Evolutionary conservation across 2,113 vertebrate species (phyloP), one percentile per base, ranked within the genome.

Genomic region (Caloenas nicobarica): DNA sequence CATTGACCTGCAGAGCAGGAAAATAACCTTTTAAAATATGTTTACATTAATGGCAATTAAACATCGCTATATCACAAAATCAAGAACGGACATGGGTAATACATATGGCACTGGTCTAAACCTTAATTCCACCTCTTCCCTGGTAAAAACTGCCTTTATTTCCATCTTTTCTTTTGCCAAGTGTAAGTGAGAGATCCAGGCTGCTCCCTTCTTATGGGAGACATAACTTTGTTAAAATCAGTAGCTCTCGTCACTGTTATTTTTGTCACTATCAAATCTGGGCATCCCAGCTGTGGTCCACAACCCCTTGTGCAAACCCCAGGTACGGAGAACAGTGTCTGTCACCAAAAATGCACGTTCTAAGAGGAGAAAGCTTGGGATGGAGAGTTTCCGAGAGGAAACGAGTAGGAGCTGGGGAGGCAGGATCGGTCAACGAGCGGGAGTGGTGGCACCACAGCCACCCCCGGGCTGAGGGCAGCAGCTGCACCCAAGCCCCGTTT

Each of bases 21-120:
- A 95, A 97, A 97, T 71, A 92, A 73, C 86, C 95, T 77, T 91
- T 88, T 86, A 25, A 84, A 82, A 86, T 57, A 50, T 96, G 90
- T 97, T 97, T 91, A 64, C 96, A 74, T 96, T 97, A 64, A 93
- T 92, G 95, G 96, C 66, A 95, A 96, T 97, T 97, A 94, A 95
- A 70, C 95, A 61, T 65, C 6, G 10, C n/a, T 21, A 0, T 72
- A 89, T 91, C 64, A 25, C 60, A 10, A 86, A 81, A 90, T 53
- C 42, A 23, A 50, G 93, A 83, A 15, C 5, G 38, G 38, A 7
- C 11, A 1, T 5, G 74, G 68, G 17, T 8, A 24, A n/a, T 7
- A 8, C 53, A 10, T 8, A 19, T 8, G 38, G 74, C 5, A 2
- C 34, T 7, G 31, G 7, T 15, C 36, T 54, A 16, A 42, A 21